Evolutionary conservation across 1,140 invertebrate species (phyloP).

Genomic region (Drosophila simulans): DNA sequence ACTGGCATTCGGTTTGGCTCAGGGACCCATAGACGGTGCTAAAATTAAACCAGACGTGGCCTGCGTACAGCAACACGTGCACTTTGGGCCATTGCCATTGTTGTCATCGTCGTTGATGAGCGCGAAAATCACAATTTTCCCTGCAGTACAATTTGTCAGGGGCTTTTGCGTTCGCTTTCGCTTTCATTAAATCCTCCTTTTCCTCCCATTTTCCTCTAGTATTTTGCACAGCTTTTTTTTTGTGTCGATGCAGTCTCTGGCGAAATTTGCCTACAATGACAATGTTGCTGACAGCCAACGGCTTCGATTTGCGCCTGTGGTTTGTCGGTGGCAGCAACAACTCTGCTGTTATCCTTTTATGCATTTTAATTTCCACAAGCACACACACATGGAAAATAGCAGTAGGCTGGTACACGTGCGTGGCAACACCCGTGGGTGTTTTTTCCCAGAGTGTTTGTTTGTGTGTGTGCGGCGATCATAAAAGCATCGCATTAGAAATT

Average conservation of each 20-base stretch:
- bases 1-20: constrained; percentile 7
- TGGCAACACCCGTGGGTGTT: constrained; percentile 71
- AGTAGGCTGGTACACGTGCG: constrained; percentile 58
- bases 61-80: constrained; percentile 70
- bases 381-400: constrained; percentile 13
- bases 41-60: constrained; percentile 80
- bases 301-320: constrained; percentile 45
- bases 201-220: constrained; percentile 1
- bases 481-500: constrained; percentile 81
- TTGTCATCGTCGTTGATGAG: constrained; percentile 61
- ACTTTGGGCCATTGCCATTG: constrained; percentile 50
- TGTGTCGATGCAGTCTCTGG: constrained; percentile 61
- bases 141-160: constrained; percentile 74
- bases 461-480: constrained; percentile 66
- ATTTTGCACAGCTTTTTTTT: constrained; percentile 7
- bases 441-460: constrained; percentile 54
- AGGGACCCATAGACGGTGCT: constrained; percentile 49
- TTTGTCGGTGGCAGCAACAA: constrained; percentile 61
- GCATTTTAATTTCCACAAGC: constrained; percentile 77
- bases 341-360: constrained; percentile 78
- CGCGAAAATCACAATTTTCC: constrained; percentile 80
- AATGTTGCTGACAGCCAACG: constrained; percentile 55
- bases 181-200: constrained; percentile 14
- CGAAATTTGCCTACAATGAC: constrained; percentile 67
- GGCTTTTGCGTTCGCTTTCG: constrained; percentile 35